Evolutionary conservation across 2,888 invertebrate species (phyloP), one percentile per base, ranked within the genome.

Genomic region (Hyposoter dolosus): DNA sequence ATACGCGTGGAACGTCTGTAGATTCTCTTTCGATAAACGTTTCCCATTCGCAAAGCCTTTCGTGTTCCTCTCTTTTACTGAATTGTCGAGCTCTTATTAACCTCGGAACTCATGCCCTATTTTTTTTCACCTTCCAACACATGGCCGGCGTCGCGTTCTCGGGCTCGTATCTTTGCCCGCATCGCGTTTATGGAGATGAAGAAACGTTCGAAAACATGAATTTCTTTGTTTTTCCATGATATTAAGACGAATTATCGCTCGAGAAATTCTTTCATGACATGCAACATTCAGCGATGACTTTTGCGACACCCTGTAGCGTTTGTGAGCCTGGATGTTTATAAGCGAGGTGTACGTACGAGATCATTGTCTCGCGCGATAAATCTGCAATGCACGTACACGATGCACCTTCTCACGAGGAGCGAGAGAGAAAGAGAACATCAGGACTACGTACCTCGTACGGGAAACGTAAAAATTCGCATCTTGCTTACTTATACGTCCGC

Each of bases 371-470:
- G 76, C 79, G 85, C 89, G 91, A 91, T 90, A 90, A 89, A 91
- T 91, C 91, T 88, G 87, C 88, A 83, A 76, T 60, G 87, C 81
- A 82, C 85, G 90, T 89, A 90, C 88, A 87, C 15, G 72, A 87
- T 88, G 88, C 89, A 89, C 89, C 90, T 90, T 90, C 90, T 91
- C 91, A 91, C 91, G 90, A 84, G 69, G 50, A 65, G 71, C 53
- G 60, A 77, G 43, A 5, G 17, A 50, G 45, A 35, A 28, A 53
- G 10, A 45, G 45, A 47, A 53, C 47, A 69, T 82, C 66, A 35
- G 60, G 74, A 78, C 74, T 82, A 35, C 23, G 53, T 65, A 74
- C 63, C 84, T 47, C 76, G 75, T 84, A 74, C 80, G 85, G 87
- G 83, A 76, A 88, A 88, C 88, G 90, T 84, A 91, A 91, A 90